A percentile compares a stretch with the other conserved stretches of the same genome.
These are phyloP conservation scores for Agriopis marginaria DNA, from an alignment of 2,888 invertebrate species.

Conservation along the genomic window DNA sequence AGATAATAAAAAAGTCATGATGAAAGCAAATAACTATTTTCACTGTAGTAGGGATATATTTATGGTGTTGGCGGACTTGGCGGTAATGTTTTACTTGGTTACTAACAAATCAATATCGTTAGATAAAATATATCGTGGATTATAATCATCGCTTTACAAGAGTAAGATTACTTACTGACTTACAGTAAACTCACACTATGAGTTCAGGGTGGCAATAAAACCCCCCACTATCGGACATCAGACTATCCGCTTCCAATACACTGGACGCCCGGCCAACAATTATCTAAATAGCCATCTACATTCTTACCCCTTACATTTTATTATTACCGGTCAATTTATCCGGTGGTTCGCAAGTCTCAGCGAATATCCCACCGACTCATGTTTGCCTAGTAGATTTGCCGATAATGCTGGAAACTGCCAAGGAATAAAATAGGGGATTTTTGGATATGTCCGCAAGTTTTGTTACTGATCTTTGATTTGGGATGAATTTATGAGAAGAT, in stretches of 20 bases:
- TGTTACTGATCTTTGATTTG: slow-evolving; percentile 25
- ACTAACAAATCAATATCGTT: too few relatives aligned
- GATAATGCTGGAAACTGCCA: slow-evolving; percentile 73
- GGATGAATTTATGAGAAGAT: slow-evolving; percentile 37
- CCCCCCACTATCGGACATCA: slow-evolving; percentile 72
- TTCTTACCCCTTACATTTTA: slow-evolving; percentile 87
- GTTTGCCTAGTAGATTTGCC: slow-evolving; percentile 79
- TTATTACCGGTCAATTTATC: slow-evolving; percentile 87
- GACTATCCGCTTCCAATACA: slow-evolving; percentile 79
- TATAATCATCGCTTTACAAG: neutral
- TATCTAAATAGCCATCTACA: slow-evolving; percentile 87
- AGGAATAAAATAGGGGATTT: slow-evolving; percentile 74
- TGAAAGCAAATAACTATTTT: too few relatives aligned
- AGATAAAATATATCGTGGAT: neutral
- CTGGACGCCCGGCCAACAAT: slow-evolving; percentile 79
- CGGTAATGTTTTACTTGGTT: too few relatives aligned
- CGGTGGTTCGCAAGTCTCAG: slow-evolving; percentile 80
- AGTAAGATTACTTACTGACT: slow-evolving; percentile 22
- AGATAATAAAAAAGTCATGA: too few relatives aligned
- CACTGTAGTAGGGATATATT: too few relatives aligned
- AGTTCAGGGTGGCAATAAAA: slow-evolving; percentile 73
- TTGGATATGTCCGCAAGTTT: slow-evolving; percentile 48
- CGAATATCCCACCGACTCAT: slow-evolving; percentile 67
- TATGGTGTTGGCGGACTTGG: too few relatives aligned
- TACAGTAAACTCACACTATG: slow-evolving; percentile 1